Base-by-base conservation (phyloP, 1,140 invertebrate genomes). In the Cecropterus lyciades region DNA sequence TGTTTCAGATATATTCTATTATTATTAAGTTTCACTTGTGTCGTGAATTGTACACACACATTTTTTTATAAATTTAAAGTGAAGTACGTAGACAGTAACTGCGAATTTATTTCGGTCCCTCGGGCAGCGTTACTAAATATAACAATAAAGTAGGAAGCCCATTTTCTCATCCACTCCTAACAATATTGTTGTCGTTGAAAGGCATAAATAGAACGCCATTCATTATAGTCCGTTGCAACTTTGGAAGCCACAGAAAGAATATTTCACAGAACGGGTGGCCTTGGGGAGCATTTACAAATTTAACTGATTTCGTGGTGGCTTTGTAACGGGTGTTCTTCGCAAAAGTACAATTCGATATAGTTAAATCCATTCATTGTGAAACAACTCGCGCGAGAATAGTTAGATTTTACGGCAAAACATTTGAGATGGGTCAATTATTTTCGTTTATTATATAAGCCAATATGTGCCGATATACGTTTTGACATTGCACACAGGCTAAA, bases 251-350 rank as follows among this genome's bases (percentile, higher is more conserved):
- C n/a, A 57, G 27, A 27, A 46, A 8, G 27, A 30, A 59, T 15
- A 46, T 30, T 30, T 30, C 5, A 16, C 43, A 16, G 15, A 60
- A 49, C 24, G 46, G 30, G 15, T 62, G 59, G 45, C 59, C 46
- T 51, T 24, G n/a, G 59, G 45, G 57, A 37, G 11, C 46, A 24
- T 49, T 62, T 62, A 49, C 33, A 40, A 59, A 46, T 46, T 45
- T 20, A 14, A 37, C 59, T 51, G 30, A 51, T 62, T 62, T 59
- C 24, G 40, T 40, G 55, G 55, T 57, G 24, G 17, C 8, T 42
- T 56, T 17, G 37, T 56, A 42, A 46, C 27, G 40, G 42, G 27
- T 60, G 14, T 33, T 46, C 43, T 10, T 48, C 45, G 16, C 45
- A 30, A 30, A 30, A 30, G 0, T 30, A 30, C 27, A 0, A 30